A percentile compares a stretch with the other conserved stretches of the same genome.
These are phyloP conservation scores for Drosophila kanapiae DNA, from an alignment of 1,140 invertebrate genomes.

Conservation along the genomic window DNA sequence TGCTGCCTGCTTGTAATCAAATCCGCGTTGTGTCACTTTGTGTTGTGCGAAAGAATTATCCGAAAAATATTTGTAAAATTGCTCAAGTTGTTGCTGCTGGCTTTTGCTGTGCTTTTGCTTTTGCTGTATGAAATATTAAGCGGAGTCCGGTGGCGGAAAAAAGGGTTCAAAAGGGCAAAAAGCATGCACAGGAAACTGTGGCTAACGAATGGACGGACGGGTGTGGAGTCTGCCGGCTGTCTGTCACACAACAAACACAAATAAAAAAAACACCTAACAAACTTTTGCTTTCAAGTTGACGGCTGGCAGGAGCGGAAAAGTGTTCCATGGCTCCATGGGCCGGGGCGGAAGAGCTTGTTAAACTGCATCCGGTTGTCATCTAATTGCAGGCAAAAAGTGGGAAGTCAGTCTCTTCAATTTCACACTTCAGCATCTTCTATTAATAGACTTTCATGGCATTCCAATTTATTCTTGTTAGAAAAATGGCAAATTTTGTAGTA, in stretches of 20 bases:
- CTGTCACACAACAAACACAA: conserved; percentile 46
- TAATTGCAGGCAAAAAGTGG: conserved; percentile 61
- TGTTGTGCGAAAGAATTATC: conserved; percentile 52
- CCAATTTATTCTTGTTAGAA: background rate
- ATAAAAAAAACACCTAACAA: conserved; percentile 64
- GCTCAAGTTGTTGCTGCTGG: conserved; percentile 47
- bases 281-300: conserved; percentile 80
- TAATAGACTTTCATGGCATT: conserved; percentile 2
- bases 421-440: background rate
- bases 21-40: conserved; percentile 75
- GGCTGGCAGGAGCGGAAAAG: background rate
- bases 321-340: background rate
- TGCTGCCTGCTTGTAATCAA: conserved; percentile 68
- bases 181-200: conserved; percentile 80
- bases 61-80: conserved; percentile 80
- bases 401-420: background rate
- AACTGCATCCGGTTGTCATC: conserved; percentile 78
- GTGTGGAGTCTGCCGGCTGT: conserved; percentile 25
- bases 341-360: conserved; percentile 69
- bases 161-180: conserved; percentile 71
- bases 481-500: background rate
- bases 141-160: conserved; percentile 25
- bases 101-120: too few species aligned
- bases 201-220: conserved; percentile 59
- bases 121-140: conserved; percentile 70